Evolutionary conservation across 2,113 vertebrate species (phyloP).

Genomic region (Recurvirostra avosetta): DNA sequence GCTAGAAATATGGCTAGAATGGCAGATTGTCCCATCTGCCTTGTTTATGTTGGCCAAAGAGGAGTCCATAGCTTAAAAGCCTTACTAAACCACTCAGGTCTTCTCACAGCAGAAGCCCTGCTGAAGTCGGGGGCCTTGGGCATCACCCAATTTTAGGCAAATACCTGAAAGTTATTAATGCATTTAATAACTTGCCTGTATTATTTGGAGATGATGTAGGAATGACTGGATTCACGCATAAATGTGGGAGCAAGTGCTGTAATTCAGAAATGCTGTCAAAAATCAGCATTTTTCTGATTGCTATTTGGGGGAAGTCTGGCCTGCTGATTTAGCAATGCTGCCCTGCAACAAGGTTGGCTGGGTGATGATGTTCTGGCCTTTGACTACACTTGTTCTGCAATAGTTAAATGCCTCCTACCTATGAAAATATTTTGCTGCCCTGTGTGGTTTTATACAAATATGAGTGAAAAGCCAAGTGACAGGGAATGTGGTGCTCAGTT

Average conservation of each 20-base stretch:
- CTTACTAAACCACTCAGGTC: background rate
- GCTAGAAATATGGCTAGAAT: background rate
- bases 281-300: background rate
- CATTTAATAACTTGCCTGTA: background rate
- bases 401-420: background rate
- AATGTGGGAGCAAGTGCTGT: background rate
- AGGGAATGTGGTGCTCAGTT: background rate
- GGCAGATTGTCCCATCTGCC: background rate
- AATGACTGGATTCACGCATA: background rate
- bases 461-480: background rate
- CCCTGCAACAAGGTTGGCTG: background rate
- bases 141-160: background rate
- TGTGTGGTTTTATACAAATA: background rate
- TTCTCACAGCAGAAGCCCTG: background rate
- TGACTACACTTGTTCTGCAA: background rate
- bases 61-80: background rate
- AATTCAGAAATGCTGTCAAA: background rate
- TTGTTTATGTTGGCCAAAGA: background rate
- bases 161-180: background rate
- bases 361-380: background rate
- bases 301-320: background rate
- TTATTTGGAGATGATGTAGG: background rate
- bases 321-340: background rate
- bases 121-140: background rate
- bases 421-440: conserved; percentile 12